These are phyloP conservation scores for Harpagus bidentatus DNA, from an alignment of 2,113 vertebrate species.

Conservation along the genomic window DNA sequence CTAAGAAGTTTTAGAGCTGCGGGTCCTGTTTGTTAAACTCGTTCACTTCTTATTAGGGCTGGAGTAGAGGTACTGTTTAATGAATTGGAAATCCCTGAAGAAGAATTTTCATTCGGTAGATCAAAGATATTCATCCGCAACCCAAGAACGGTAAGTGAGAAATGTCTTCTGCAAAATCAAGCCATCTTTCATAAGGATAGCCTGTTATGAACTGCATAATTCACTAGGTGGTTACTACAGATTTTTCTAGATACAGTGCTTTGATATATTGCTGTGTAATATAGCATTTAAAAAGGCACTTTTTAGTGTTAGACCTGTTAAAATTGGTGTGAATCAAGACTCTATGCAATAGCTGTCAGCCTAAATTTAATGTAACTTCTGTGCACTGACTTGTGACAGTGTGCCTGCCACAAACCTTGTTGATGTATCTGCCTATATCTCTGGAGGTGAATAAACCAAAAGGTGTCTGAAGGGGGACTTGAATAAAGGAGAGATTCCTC, in stretches of 20 bases:
- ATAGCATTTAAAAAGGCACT: neutral
- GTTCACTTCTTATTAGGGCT: slow-evolving; percentile 72
- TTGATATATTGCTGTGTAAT: neutral
- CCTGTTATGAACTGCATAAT: neutral
- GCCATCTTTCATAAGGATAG: neutral
- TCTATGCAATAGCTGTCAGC: neutral
- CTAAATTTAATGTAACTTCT: neutral
- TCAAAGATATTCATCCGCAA: slow-evolving; percentile 99
- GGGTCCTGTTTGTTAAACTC: neutral
- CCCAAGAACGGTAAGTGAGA: slow-evolving; percentile 88
- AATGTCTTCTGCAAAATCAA: neutral
- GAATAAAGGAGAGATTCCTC: neutral
- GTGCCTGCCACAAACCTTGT: neutral
- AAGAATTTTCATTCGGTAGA: slow-evolving; percentile 91
- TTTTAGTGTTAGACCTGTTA: neutral
- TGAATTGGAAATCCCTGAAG: slow-evolving; percentile 82
- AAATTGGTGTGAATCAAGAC: neutral
- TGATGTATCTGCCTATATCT: neutral
- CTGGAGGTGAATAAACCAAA: neutral
- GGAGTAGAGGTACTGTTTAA: slow-evolving; percentile 92
- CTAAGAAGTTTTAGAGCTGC: neutral
- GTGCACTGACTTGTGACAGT: neutral
- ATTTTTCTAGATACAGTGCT: neutral
- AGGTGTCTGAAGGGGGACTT: neutral
- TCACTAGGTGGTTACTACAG: neutral